A percentile compares a stretch with the other conserved stretches of the same genome.
phyloP scores from a whole-genome alignment of 2,113 vertebrate genomes.

The Parus major region DNA sequence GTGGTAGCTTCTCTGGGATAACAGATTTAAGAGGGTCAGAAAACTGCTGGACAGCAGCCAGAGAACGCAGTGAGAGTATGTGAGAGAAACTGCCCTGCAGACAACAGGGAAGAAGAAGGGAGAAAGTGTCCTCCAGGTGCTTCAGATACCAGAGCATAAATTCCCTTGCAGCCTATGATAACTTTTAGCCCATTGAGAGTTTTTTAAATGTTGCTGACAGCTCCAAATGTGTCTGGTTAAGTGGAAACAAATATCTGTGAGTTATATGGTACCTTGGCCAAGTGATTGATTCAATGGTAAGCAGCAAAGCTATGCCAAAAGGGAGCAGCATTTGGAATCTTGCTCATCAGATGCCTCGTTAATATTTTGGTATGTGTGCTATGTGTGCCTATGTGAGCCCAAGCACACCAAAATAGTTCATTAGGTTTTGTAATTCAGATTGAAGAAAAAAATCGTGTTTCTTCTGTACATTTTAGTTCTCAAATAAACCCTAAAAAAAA shows the following conservation, averaged over 20 bases:
- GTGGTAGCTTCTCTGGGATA: neutral
- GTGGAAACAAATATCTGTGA: neutral
- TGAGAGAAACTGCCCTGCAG: neutral
- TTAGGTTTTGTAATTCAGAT: neutral
- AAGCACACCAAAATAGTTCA: neutral
- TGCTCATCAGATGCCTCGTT: neutral
- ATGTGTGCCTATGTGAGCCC: neutral
- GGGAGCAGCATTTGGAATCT: neutral
- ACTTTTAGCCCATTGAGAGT: neutral
- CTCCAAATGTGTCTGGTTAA: neutral
- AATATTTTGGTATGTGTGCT: neutral
- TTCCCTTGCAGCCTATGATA: accelerated
- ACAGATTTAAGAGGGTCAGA: neutral
- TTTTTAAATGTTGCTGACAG: neutral
- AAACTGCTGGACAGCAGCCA: neutral
- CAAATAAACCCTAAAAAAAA: neutral
- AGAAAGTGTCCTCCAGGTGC: neutral
- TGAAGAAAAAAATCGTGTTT: neutral
- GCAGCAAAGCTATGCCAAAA: neutral
- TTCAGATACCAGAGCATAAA: neutral
- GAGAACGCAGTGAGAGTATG: neutral
- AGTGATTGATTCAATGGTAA: neutral
- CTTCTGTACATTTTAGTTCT: neutral
- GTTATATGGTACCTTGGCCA: neutral
- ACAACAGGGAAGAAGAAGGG: neutral